Evolutionary conservation across 2,888 invertebrate species (phyloP).

Genomic region (Archips crataeganus): DNA sequence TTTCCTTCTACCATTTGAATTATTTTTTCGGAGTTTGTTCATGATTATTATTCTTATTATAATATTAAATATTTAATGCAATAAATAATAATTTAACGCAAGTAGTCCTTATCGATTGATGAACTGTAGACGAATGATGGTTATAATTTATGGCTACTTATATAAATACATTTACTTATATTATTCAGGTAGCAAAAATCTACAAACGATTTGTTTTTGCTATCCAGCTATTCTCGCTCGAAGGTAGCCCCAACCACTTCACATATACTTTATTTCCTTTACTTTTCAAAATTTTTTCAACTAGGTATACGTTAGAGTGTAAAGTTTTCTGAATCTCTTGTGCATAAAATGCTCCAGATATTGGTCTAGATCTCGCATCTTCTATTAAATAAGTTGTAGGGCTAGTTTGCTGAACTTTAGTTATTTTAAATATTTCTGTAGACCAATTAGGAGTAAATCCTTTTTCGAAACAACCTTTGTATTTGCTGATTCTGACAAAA

Average conservation of each 20-base stretch:
- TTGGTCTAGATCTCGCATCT: slow-evolving; percentile 44
- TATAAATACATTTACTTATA: slow-evolving; percentile 2
- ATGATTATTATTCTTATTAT: too few relatives aligned
- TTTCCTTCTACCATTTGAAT: too few relatives aligned
- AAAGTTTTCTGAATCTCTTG: slow-evolving; percentile 52
- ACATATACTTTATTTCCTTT: slow-evolving; percentile 4
- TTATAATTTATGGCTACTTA: not conserved
- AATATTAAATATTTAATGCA: too few relatives aligned
- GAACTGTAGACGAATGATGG: not conserved
- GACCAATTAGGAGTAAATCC: too few relatives aligned
- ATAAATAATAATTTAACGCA: not conserved
- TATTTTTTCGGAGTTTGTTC: too few relatives aligned
- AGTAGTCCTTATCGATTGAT: slow-evolving; percentile 9
- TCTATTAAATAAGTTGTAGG: slow-evolving; percentile 47
- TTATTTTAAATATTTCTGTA: too few relatives aligned
- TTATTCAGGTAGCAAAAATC: not conserved
- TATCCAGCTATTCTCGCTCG: too few relatives aligned
- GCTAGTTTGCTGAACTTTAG: slow-evolving; percentile 45
- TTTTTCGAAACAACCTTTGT: too few relatives aligned
- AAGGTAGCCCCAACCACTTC: slow-evolving; percentile 17
- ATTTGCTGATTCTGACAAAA: too few relatives aligned
- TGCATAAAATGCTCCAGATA: slow-evolving; percentile 56
- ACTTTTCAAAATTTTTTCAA: slow-evolving; percentile 50
- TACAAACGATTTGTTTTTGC: not conserved
- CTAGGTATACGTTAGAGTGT: slow-evolving; percentile 52